Conservation (phyloP, 2,113 vertebrate species). For the Panurus biarmicus region DNA sequence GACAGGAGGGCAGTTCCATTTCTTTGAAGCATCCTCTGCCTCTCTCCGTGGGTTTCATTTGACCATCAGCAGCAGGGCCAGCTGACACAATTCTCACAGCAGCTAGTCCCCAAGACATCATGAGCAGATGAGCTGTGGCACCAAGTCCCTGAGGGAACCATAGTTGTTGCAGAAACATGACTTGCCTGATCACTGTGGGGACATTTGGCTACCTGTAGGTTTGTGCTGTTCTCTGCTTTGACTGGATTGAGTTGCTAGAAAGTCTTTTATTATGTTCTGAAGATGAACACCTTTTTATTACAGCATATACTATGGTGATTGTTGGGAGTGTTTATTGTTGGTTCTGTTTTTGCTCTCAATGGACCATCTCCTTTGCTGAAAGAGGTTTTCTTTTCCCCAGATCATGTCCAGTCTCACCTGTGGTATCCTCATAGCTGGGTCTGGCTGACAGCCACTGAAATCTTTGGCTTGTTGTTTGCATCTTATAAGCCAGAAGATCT, state of each 20-base stretch:
- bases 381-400: conserved; percentile 54
- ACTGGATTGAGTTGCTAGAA: not conserved
- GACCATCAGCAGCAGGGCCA: not conserved
- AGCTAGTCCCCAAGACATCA: not conserved
- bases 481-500: conserved; percentile 83
- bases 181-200: not conserved
- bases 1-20: not conserved
- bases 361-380: not conserved
- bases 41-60: not conserved
- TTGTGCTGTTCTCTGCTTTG: not conserved
- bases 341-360: not conserved
- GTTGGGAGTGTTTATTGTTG: not conserved
- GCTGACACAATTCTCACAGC: not conserved
- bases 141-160: not conserved
- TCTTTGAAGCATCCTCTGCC: not conserved
- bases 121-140: not conserved
- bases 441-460: conserved; percentile 90
- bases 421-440: conserved; percentile 94
- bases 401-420: conserved; percentile 84
- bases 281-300: not conserved
- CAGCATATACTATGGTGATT: not conserved
- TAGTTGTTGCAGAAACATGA: not conserved
- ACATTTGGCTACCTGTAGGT: not conserved
- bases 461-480: conserved; percentile 91
- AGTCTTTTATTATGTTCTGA: not conserved